Evolutionary conservation across 1,140 invertebrate genomes (phyloP).

Genomic region (Drosophila persimilis): DNA sequence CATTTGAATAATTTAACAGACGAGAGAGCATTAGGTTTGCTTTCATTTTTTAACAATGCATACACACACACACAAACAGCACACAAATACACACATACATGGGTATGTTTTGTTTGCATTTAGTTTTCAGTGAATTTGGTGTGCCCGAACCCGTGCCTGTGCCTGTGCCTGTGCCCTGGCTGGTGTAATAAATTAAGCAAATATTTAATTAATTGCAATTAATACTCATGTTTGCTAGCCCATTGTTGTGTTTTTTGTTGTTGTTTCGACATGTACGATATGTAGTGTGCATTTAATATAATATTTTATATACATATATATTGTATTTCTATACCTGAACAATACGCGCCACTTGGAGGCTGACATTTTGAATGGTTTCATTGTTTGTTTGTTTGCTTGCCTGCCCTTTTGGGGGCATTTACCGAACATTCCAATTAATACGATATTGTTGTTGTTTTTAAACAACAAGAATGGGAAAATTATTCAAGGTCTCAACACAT

Average conservation of each 20-base stretch:
- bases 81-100: background rate
- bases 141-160: constrained; percentile 3
- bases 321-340: constrained; percentile 16
- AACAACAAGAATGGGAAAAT: too few species aligned
- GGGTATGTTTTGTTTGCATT: constrained; percentile 39
- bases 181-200: constrained; percentile 65
- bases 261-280: constrained; percentile 17
- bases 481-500: background rate
- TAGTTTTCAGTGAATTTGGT: constrained; percentile 37
- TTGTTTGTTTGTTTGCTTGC: constrained; percentile 8
- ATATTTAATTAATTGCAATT: constrained; percentile 69
- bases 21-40: constrained; percentile 12
- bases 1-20: constrained; percentile 69
- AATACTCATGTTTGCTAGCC: constrained; percentile 22
- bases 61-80: constrained; percentile 21
- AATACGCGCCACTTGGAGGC: constrained; percentile 21
- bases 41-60: constrained; percentile 43
- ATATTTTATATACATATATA: constrained; percentile 17
- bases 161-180: background rate
- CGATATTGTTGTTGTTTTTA: too few species aligned
- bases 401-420: constrained; percentile 1
- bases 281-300: constrained; percentile 47
- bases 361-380: constrained; percentile 1
- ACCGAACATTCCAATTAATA: constrained; percentile 28
- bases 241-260: constrained; percentile 29